A percentile compares a stretch with the other conserved stretches of the same genome.
These are phyloP conservation scores for Zosterops borbonicus DNA, from an alignment of 2,113 vertebrate genomes.

Conservation along the genomic window DNA sequence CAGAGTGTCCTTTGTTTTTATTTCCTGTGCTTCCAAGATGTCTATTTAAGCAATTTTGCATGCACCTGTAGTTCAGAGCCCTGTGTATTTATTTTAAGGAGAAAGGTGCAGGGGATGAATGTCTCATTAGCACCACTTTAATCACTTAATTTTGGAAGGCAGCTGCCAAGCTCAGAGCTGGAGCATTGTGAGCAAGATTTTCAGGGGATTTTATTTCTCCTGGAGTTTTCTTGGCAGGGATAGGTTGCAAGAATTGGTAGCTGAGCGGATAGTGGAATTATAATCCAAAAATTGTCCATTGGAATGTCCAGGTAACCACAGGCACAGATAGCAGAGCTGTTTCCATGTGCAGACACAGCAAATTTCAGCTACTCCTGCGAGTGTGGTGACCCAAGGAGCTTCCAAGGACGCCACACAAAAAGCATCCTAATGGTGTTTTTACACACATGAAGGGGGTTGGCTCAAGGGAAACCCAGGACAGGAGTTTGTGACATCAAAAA, in stretches of 20 bases:
- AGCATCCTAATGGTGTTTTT: neutral
- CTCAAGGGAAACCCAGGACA: neutral
- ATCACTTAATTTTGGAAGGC: slow-evolving; percentile 20
- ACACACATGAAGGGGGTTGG: neutral
- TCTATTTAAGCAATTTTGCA: neutral
- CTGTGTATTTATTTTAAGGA: neutral
- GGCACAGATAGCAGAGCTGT: neutral
- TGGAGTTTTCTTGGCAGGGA: slow-evolving; percentile 12
- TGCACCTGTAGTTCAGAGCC: slow-evolving; percentile 25
- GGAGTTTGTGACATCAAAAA: neutral
- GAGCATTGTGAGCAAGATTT: neutral
- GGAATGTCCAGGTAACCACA: slow-evolving; percentile 26
- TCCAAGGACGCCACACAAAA: neutral
- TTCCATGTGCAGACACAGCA: neutral
- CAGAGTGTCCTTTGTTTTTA: neutral
- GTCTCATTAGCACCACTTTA: slow-evolving; percentile 40
- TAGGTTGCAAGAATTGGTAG: neutral
- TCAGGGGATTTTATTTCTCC: slow-evolving; percentile 17
- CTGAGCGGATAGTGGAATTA: neutral
- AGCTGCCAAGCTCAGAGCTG: neutral
- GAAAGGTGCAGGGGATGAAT: slow-evolving; percentile 22
- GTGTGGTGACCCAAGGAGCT: neutral
- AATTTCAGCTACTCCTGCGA: neutral
- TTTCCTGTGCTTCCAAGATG: neutral
- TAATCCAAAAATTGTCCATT: neutral